Conservation (phyloP, 2,888 invertebrate genomes). For the Molorchus minor region DNA sequence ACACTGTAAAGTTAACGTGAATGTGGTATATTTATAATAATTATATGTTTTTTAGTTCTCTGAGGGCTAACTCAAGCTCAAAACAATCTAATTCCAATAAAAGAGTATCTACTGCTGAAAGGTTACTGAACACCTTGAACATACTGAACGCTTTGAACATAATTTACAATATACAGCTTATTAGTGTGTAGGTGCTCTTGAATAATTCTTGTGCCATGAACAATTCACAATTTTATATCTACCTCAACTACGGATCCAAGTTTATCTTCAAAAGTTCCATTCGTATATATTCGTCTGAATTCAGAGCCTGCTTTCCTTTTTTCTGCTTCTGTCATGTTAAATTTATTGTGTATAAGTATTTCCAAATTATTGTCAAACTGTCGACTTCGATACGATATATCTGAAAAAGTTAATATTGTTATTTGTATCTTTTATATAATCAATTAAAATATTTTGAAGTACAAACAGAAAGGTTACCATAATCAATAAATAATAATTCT, state of each 20-base stretch:
- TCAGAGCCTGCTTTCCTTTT: slow-evolving; percentile 12
- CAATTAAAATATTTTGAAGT: not conserved
- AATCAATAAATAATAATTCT: slow-evolving; percentile 18
- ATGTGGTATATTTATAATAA: too few species aligned
- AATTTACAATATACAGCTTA: too few species aligned
- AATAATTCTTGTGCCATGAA: not conserved
- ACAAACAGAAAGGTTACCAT: not conserved
- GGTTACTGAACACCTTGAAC: too few species aligned
- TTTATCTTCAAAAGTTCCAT: slow-evolving; percentile 20
- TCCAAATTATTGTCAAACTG: slow-evolving; percentile 13
- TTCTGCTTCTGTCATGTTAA: slow-evolving; percentile 10
- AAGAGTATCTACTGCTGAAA: too few species aligned
- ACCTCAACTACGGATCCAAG: slow-evolving; percentile 17
- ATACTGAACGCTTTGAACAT: too few species aligned
- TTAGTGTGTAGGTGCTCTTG: too few species aligned
- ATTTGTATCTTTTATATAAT: not conserved
- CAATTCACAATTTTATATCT: not conserved
- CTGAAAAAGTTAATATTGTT: not conserved
- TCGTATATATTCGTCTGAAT: slow-evolving; percentile 20
- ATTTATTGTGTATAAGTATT: slow-evolving; percentile 6
- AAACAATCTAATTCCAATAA: too few species aligned
- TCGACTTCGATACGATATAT: not conserved
- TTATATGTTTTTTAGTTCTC: too few species aligned
- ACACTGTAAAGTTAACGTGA: too few species aligned
- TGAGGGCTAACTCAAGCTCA: too few species aligned